Evolutionary conservation across 2,888 invertebrate genomes (phyloP).

Genomic region (Sericinus montela): DNA sequence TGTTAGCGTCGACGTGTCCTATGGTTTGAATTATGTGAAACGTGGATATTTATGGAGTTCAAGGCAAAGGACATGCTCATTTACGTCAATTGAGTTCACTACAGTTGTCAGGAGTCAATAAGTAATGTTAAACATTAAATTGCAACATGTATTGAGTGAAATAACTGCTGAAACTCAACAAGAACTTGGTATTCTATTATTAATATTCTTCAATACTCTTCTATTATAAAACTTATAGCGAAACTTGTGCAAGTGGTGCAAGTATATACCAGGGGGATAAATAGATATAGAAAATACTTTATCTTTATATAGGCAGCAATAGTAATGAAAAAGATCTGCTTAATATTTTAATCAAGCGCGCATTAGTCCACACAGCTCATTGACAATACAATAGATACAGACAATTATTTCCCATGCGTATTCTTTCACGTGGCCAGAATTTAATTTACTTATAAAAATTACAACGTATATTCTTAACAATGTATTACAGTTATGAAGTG

Average conservation of each 20-base stretch:
- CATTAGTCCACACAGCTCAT: constrained; percentile 29
- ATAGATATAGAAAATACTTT: constrained; percentile 19
- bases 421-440: constrained; percentile 42
- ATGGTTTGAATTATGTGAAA: constrained; percentile 18
- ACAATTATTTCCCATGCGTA: constrained; percentile 28
- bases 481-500: constrained; percentile 26
- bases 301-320: constrained; percentile 10
- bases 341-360: constrained; percentile 37
- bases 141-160: neutral
- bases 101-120: neutral
- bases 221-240: too few species aligned
- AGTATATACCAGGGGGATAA: too few species aligned
- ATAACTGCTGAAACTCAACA: too few species aligned
- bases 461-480: constrained; percentile 38
- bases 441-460: constrained; percentile 43
- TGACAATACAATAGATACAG: constrained; percentile 16
- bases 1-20: constrained; percentile 26
- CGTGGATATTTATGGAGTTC: constrained; percentile 19
- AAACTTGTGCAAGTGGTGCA: too few species aligned
- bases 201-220: too few species aligned
- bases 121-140: neutral
- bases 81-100: neutral
- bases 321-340: constrained; percentile 26
- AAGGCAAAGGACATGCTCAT: constrained; percentile 31
- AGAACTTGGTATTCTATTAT: too few species aligned